A percentile compares a stretch with the other conserved stretches of the same genome.
These are phyloP conservation scores for Lithobates pipiens DNA, from an alignment of 2,797 vertebrate genomes.

Conservation along the genomic window DNA sequence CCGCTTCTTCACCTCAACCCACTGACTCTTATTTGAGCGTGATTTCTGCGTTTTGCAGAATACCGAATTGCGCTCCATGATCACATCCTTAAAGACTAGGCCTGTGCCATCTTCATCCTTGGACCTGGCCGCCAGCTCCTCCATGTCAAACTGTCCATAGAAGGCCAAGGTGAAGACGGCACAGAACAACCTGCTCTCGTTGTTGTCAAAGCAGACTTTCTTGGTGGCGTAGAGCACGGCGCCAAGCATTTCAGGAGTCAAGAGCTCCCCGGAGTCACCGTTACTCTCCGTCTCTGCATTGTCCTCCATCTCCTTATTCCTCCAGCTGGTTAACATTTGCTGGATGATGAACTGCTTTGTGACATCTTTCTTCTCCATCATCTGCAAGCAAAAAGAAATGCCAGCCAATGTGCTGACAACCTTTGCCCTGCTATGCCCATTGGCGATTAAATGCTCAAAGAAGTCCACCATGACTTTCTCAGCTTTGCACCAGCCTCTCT, in stretches of 20 bases:
- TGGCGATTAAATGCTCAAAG: constrained; percentile 24
- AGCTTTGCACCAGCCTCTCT: constrained; percentile 13
- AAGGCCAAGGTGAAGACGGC: constrained; percentile 24
- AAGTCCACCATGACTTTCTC: constrained; percentile 46
- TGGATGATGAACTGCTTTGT: constrained; percentile 42
- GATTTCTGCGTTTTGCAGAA: constrained; percentile 31
- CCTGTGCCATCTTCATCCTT: constrained; percentile 27
- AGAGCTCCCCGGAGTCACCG: constrained; percentile 16
- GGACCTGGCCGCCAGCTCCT: constrained; percentile 24
- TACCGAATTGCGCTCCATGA: constrained; percentile 12
- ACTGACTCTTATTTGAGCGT: constrained; percentile 29
- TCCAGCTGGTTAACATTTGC: constrained; percentile 38
- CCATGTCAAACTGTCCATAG: constrained; percentile 31
- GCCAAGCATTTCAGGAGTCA: constrained; percentile 26
- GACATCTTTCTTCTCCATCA: constrained; percentile 45
- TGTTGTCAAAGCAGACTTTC: constrained; percentile 39
- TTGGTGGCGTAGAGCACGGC: constrained; percentile 28
- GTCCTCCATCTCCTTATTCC: constrained; percentile 39
- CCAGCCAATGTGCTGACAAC: constrained; percentile 36
- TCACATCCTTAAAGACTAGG: constrained; percentile 25
- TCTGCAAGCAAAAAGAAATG: constrained; percentile 41
- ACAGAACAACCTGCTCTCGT: constrained; percentile 22
- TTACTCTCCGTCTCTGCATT: constrained; percentile 32
- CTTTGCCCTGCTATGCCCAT: background rate
- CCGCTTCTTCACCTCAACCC: constrained; percentile 39